Evolutionary conservation across 2,888 invertebrate species (phyloP), one percentile per base, ranked within the genome.

Genomic region (Theretra japonica): DNA sequence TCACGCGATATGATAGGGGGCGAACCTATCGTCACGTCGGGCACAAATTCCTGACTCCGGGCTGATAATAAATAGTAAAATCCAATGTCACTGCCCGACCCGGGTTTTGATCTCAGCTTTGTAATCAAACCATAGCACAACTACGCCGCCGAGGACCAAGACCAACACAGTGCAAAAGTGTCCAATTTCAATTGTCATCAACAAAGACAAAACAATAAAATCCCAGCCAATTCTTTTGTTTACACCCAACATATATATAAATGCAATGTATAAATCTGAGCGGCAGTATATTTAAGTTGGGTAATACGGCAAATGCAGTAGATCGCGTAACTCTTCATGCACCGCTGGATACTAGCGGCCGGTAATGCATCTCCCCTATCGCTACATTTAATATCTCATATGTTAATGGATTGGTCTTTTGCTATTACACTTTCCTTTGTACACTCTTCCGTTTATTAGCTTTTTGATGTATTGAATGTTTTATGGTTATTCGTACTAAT

Each of bases 401-500:
- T 87, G 88, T 88, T 92, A 94, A 94, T 94, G 94, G 92, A 93
- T 93, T 93, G 90, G 83, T 88, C 86, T 86, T 90, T 91, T 87
- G 86, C 84, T 87, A 91, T 89, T 89, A 80, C 25, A 57, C 56
- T 23, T 41, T 62, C 62, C 65, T 65, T 65, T 65, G 48, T 48
- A 65, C 48, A 65, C 41, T 65, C 25, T 65, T 65, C 56, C 15
- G 17, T 70, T 53, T 62, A 53, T 62, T 60, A 23, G 4, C 70
- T 62, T n/a, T 70, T 62, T 30, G 53, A 56, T 62, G 50, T 41
- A 62, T 53, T 30, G 70, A 70, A 62, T 62, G 5, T 50, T 60
- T 28, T 28, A 4, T 11, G 0, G n/a, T 57, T 25, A 23, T 62
- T 41, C 11, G 11, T 17, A 23, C 17, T 48, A 65, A 53, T 53